Evolutionary conservation across 92 coral and sea anemone species (phyloP).

Genomic region (Heliopora coerulea): DNA sequence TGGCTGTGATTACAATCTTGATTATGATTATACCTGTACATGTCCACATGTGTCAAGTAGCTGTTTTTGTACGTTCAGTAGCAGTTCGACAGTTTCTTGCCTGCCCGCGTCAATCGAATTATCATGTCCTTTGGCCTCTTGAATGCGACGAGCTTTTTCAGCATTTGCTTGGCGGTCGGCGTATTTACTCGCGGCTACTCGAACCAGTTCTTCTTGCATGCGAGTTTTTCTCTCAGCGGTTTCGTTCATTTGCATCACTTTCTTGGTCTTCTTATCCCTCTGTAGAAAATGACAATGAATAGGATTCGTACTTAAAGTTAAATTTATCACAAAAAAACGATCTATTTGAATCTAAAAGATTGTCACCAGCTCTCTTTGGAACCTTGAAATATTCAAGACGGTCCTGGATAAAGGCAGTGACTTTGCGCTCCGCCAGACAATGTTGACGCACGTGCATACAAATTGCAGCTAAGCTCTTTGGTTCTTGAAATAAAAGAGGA

Average conservation of each 20-base stretch:
- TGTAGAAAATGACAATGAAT: constrained; percentile 8
- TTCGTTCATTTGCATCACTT: constrained; percentile 51
- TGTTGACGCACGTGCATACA: too few relatives aligned
- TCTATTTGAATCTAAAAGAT: too few relatives aligned
- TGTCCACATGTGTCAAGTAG: constrained; percentile 70
- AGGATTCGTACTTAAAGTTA: too few relatives aligned
- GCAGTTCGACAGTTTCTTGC: constrained; percentile 72
- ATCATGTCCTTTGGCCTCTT: constrained; percentile 46
- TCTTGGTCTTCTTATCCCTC: constrained; percentile 64
- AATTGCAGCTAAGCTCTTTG: too few relatives aligned
- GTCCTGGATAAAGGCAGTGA: too few relatives aligned
- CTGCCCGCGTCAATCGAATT: constrained; percentile 52
- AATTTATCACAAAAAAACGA: too few relatives aligned
- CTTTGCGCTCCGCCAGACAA: too few relatives aligned
- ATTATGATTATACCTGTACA: constrained; percentile 37
- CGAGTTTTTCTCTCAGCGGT: constrained; percentile 70
- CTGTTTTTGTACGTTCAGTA: constrained; percentile 80
- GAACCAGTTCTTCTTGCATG: constrained; percentile 90
- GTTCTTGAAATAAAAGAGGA: too few relatives aligned
- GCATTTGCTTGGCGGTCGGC: constrained; percentile 61
- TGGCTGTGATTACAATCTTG: too few relatives aligned
- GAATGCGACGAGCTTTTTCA: constrained; percentile 77
- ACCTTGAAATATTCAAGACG: too few relatives aligned
- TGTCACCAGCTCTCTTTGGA: too few relatives aligned
- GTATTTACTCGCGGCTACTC: constrained; percentile 61